Conservation (phyloP, 2,888 invertebrate species). For the Drosophila paucipuncta region DNA sequence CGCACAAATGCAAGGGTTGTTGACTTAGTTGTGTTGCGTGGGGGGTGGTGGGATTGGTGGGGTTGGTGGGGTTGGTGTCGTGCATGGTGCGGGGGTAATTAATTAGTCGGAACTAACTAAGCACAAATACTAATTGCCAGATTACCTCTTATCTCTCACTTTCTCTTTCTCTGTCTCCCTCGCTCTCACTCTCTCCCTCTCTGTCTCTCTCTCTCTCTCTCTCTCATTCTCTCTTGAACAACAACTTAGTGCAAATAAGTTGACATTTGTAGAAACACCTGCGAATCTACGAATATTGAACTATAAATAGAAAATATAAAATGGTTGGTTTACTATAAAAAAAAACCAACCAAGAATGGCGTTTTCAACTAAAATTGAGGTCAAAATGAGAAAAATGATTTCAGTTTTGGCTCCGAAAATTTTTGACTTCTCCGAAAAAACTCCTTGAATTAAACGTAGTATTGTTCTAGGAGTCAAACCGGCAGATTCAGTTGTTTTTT, state of each 20-base stretch:
- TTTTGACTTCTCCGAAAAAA: not conserved
- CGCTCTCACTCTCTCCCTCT: not conserved
- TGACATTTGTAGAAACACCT: not conserved
- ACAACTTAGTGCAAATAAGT: not conserved
- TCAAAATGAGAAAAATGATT: not conserved
- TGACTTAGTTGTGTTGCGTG: not conserved
- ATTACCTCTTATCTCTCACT: slow-evolving; percentile 19
- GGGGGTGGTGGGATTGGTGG: not conserved
- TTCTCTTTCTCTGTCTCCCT: not conserved
- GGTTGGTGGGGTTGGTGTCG: not conserved
- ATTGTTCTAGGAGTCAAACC: not conserved
- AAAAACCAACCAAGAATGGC: not conserved
- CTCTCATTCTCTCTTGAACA: not conserved
- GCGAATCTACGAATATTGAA: not conserved
- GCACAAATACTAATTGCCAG: slow-evolving; percentile 32
- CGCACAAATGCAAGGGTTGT: not conserved
- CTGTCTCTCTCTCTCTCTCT: not conserved
- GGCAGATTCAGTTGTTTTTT: not conserved
- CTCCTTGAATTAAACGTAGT: not conserved
- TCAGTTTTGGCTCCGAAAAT: not conserved
- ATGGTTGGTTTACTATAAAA: not conserved
- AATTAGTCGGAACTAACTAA: slow-evolving; percentile 2
- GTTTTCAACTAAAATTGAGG: not conserved
- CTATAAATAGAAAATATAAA: not conserved
- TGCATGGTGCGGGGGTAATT: not conserved